Evolutionary conservation across 1,140 invertebrate species (phyloP).

Genomic region (Solenopsis fugax): DNA sequence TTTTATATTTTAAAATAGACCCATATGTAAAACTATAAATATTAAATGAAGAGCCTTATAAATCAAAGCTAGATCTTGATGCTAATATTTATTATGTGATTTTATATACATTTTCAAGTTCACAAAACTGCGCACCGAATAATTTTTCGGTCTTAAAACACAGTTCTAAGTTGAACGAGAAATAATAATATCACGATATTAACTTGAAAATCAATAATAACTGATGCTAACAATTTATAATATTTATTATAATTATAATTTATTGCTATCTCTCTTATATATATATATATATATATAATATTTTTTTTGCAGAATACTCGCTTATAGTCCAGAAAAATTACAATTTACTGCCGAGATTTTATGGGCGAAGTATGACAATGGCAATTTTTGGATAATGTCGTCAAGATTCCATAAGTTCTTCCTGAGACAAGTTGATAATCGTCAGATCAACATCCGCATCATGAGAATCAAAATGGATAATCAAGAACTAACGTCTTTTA

Average conservation of each 20-base stretch:
- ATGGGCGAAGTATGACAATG: conserved; percentile 89
- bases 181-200: too few species aligned
- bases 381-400: conserved; percentile 90
- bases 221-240: background rate
- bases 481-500: background rate
- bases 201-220: too few species aligned
- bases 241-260: conserved; percentile 50
- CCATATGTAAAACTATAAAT: too few species aligned
- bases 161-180: too few species aligned
- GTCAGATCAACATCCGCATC: conserved; percentile 89
- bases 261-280: background rate
- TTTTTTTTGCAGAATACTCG: conserved; percentile 89
- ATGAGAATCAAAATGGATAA: conserved; percentile 85
- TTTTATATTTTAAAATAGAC: background rate
- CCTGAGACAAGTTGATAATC: conserved; percentile 87
- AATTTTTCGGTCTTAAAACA: too few species aligned
- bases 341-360: conserved; percentile 92
- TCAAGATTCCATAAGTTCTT: conserved; percentile 93
- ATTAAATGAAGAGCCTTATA: too few species aligned
- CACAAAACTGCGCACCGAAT: too few species aligned
- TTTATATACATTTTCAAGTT: too few species aligned
- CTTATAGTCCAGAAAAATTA: conserved; percentile 89
- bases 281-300: too few species aligned
- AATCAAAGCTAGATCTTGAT: too few species aligned
- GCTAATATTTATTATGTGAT: too few species aligned